These are phyloP conservation scores for Liasis olivaceus DNA, from an alignment of 2,797 vertebrate species.

Conservation along the genomic window DNA sequence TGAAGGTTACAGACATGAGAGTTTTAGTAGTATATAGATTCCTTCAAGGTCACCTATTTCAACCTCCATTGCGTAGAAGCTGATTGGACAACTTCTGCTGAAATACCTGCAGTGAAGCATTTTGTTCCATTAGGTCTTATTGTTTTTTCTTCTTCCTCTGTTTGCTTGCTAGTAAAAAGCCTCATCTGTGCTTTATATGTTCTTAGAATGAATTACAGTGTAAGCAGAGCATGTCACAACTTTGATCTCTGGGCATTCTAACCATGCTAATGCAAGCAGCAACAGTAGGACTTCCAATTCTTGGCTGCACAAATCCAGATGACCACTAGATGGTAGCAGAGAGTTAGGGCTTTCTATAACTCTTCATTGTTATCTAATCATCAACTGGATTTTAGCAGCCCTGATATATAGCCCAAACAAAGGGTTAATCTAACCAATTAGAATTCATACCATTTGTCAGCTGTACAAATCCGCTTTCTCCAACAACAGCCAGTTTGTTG, in stretches of 20 bases:
- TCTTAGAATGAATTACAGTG: neutral
- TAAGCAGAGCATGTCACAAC: neutral
- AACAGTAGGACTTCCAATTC: neutral
- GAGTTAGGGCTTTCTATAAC: neutral
- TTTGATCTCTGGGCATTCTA: neutral
- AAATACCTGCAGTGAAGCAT: neutral
- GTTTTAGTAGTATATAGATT: neutral
- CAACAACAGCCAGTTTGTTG: neutral
- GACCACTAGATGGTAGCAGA: neutral
- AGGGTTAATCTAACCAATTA: neutral
- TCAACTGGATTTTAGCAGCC: neutral
- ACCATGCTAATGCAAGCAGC: neutral
- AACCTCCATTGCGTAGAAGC: neutral
- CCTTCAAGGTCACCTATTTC: neutral
- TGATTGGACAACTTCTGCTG: neutral
- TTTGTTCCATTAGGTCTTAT: neutral
- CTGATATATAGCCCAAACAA: neutral
- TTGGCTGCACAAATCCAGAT: neutral
- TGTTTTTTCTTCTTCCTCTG: neutral
- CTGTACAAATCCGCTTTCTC: neutral
- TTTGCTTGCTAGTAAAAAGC: neutral
- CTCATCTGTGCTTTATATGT: neutral
- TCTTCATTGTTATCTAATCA: neutral
- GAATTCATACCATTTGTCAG: neutral
- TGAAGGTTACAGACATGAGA: no score